Base-by-base conservation (phyloP, 2,113 vertebrate genomes). In the Scomber japonicus region DNA sequence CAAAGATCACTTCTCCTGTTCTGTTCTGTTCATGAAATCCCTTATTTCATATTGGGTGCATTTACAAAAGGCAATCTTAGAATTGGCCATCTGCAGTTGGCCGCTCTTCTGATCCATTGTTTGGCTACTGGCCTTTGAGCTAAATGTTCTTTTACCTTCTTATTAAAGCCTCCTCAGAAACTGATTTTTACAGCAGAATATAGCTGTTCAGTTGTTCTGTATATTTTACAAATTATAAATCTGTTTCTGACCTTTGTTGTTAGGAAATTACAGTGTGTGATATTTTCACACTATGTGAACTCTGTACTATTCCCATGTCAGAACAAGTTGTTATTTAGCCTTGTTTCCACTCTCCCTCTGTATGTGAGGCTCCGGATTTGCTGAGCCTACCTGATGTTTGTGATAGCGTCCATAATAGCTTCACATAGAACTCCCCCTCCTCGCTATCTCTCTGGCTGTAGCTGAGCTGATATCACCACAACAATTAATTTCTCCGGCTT, bases 401-500 rank as follows among this genome's bases (percentile, higher is more conserved):
- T 72, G 93, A 92, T 93, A 92, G 73, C 71, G 30, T 80, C 80
- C 84, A 88, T 92, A 92, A 92, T 91, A 88, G 87, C 86, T 92
- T 90, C 90, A 91, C 76, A 87, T 62, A 90, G 72, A 87, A 78
- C 82, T 80, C 81, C 66, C 81, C 30, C 71, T 55, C 30, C 71
- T 55, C 66, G 71, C 80, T 90, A 90, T 92, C 90, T 89, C 54
- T 30, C 80, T 83, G 75, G 65, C 90, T 91, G 80, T 71, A 88
- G 88, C 88, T 27, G 65, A 84, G 81, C 86, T 81, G 91, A 94
- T 90, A 92, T 87, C 85, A 89, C 88, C 82, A 89, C 80, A 91
- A 92, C 91, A 92, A 93, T 92, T 93, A 90, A 92, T 92, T 92
- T 91, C 71, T 69, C 66, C 44, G 13, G 85, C 87, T 91, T 89